Evolutionary conservation across 2,113 vertebrate species (phyloP).

Genomic region (Zapus hudsonius): DNA sequence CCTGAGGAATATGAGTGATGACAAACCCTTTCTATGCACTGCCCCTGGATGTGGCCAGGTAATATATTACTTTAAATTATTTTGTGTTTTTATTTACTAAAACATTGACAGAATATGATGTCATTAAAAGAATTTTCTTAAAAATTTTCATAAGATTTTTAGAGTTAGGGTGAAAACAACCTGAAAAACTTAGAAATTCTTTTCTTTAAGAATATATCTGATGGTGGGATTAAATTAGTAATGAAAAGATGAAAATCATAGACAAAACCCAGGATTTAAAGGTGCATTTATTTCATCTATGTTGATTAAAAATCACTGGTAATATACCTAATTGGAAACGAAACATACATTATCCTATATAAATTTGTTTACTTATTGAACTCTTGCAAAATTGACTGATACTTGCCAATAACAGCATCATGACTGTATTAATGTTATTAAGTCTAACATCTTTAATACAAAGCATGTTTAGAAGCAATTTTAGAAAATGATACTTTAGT

Average conservation of each 20-base stretch:
- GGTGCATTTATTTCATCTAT: constrained; percentile 9
- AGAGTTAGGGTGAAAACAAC: constrained; percentile 27
- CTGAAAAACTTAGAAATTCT: constrained; percentile 38
- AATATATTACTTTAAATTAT: constrained; percentile 74
- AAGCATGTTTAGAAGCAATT: constrained; percentile 47
- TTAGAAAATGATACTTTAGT: constrained; percentile 48
- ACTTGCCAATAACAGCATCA: constrained; percentile 8
- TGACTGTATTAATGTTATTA: constrained; percentile 60
- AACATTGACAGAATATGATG: constrained; percentile 18
- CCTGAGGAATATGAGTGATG: constrained; percentile 99
- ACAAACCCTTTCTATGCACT: constrained; percentile 99
- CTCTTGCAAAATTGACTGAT: constrained; percentile 51
- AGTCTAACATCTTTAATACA: constrained; percentile 56
- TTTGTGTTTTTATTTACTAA: constrained; percentile 50
- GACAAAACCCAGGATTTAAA: neutral
- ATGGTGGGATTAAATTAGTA: neutral
- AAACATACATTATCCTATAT: constrained; percentile 36
- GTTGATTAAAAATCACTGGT: constrained; percentile 59
- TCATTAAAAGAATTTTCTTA: constrained; percentile 36
- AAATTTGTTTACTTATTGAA: constrained; percentile 58
- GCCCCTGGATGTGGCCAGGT: constrained; percentile 99
- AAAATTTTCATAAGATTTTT: constrained; percentile 33
- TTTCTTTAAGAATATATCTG: constrained; percentile 31
- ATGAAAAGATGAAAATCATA: constrained; percentile 10
- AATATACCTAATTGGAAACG: constrained; percentile 37